phyloP scores from a whole-genome alignment of 2,888 invertebrate genomes.

The Bruchidius siliquastri region DNA sequence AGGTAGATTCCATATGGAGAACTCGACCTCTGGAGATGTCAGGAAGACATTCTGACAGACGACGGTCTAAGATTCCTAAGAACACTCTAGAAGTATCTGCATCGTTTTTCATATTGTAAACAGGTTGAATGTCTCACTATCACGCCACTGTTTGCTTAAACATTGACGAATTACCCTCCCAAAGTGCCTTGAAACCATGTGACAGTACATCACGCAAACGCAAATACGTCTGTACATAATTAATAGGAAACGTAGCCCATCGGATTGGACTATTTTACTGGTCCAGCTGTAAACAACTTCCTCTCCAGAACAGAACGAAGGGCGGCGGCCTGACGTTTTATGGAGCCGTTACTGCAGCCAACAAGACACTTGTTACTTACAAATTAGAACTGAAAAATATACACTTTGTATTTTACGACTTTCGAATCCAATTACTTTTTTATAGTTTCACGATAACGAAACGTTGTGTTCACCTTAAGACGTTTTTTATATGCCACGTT shows the following conservation, averaged over 20 bases:
- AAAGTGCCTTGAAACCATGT: too few relatives aligned
- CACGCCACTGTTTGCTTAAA: too few relatives aligned
- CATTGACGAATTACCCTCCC: too few relatives aligned
- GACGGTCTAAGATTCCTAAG: too few relatives aligned
- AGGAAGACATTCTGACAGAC: too few relatives aligned
- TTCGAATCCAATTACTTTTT: not conserved
- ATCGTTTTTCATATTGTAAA: too few relatives aligned
- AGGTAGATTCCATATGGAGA: too few relatives aligned
- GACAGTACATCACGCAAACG: too few relatives aligned
- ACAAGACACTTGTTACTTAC: not conserved
- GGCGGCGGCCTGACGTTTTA: not conserved
- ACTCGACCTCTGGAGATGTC: too few relatives aligned
- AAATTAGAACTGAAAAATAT: not conserved
- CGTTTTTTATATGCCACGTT: not conserved
- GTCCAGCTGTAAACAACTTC: not conserved
- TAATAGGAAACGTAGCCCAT: not conserved
- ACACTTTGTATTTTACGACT: not conserved
- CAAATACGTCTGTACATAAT: not conserved
- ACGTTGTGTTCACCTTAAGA: not conserved
- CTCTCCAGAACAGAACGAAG: not conserved
- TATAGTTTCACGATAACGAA: not conserved
- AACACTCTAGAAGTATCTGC: too few relatives aligned
- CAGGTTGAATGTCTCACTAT: too few relatives aligned
- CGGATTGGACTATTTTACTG: not conserved
- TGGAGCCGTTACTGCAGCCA: not conserved